Evolutionary conservation across 2,888 invertebrate species (phyloP).

Genomic region (Hybos culiciformis): DNA sequence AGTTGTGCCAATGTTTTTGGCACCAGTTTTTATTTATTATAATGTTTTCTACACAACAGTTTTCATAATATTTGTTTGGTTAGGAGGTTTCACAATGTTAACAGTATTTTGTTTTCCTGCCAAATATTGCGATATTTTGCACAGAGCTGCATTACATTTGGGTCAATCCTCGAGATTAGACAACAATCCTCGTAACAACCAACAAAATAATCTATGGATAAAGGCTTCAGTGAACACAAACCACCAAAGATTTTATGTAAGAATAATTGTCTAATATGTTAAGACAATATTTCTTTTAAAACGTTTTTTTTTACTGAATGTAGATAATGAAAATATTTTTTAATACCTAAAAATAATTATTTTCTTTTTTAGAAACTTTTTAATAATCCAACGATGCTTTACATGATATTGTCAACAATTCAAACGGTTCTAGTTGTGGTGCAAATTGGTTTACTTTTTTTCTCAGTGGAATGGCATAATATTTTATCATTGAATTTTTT

Average conservation of each 20-base stretch:
- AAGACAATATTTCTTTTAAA: not conserved
- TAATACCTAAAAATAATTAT: not conserved
- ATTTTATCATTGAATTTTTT: constrained; percentile 73
- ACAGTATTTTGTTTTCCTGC: constrained; percentile 51
- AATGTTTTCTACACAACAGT: constrained; percentile 73
- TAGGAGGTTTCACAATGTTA: constrained; percentile 70
- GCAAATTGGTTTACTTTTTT: constrained; percentile 65
- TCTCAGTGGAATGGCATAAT: constrained; percentile 83
- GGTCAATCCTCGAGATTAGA: constrained; percentile 41
- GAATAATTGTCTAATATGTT: not conserved
- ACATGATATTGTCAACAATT: constrained; percentile 57
- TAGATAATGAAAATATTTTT: not conserved
- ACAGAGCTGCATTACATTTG: constrained; percentile 78
- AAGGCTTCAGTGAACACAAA: constrained; percentile 16
- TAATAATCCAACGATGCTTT: constrained; percentile 65
- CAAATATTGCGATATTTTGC: constrained; percentile 74
- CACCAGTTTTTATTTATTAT: constrained; percentile 63
- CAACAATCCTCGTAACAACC: constrained; percentile 14
- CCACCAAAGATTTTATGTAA: not conserved
- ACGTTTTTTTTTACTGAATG: not conserved
- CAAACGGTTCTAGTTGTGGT: constrained; percentile 56
- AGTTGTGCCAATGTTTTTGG: constrained; percentile 80
- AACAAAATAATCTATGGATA: constrained; percentile 9
- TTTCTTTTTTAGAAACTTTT: constrained; percentile 61
- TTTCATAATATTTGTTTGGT: constrained; percentile 71